These are phyloP conservation scores for Yponomeuta evonymella DNA, from an alignment of 2,888 invertebrate genomes.

Conservation along the genomic window DNA sequence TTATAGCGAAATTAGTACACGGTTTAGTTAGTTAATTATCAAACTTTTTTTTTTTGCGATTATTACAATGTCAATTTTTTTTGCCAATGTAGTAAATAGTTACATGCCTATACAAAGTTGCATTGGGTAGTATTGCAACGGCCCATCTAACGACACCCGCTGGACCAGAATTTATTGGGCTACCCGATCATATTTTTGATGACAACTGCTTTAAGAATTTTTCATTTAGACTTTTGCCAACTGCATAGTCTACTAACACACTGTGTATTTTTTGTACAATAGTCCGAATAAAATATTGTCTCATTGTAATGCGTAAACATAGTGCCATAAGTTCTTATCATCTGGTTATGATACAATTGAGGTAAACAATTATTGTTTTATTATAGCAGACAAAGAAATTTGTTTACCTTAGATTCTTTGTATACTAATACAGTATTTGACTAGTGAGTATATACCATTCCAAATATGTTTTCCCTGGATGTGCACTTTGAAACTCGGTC, in stretches of 20 bases:
- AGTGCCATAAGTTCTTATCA: neutral
- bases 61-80: neutral
- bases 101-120: no score
- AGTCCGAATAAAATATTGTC: no score
- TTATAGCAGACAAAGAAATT: constrained; percentile 13
- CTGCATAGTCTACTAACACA: neutral
- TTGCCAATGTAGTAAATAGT: neutral
- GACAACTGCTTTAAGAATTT: neutral
- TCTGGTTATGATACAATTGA: neutral
- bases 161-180: neutral
- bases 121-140: neutral
- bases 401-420: constrained; percentile 10
- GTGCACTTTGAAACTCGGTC: no score
- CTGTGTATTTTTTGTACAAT: no score
- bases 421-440: no score
- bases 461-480: no score
- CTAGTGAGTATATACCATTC: no score
- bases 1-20: neutral
- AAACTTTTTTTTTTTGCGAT: neutral
- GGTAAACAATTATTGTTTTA: constrained; percentile 1
- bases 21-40: neutral
- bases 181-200: neutral
- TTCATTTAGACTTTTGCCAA: neutral
- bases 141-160: neutral
- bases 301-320: no score